phyloP scores from a whole-genome alignment of 2,888 invertebrate species.

The Aleiodes testaceus region DNA sequence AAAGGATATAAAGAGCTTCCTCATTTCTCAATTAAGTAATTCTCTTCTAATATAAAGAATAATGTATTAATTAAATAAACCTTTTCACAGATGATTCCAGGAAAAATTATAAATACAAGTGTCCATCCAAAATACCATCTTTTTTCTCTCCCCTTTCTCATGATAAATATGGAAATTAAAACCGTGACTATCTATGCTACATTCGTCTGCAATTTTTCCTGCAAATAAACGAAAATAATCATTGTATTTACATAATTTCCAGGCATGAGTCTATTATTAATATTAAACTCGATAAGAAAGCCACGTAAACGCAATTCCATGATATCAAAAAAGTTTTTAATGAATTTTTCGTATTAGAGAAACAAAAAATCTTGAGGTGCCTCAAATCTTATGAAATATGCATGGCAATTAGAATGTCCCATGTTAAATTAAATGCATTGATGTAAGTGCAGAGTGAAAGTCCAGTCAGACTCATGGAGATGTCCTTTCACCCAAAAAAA shows the following conservation, averaged over 20 bases:
- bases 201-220: conserved; percentile 2
- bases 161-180: background rate
- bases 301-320: too few species aligned
- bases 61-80: background rate
- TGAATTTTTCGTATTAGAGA: too few species aligned
- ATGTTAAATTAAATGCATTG: too few species aligned
- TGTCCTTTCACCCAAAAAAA: too few species aligned
- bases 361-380: background rate
- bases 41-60: too few species aligned
- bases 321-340: too few species aligned
- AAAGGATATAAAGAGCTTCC: too few species aligned
- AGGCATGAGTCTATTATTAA: too few species aligned
- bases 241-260: conserved; percentile 11
- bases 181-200: background rate
- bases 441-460: too few species aligned
- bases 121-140: conserved; percentile 13
- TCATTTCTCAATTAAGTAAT: too few species aligned
- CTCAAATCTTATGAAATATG: background rate
- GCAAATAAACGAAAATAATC: background rate
- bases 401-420: conserved; percentile 18
- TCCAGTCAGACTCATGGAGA: too few species aligned
- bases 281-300: too few species aligned
- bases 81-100: conserved; percentile 16
- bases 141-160: background rate
- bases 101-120: background rate